Evolutionary conservation across 1,140 invertebrate genomes (phyloP), one percentile per base, ranked within the genome.

Genomic region (Trachymyrmex septentrionalis): DNA sequence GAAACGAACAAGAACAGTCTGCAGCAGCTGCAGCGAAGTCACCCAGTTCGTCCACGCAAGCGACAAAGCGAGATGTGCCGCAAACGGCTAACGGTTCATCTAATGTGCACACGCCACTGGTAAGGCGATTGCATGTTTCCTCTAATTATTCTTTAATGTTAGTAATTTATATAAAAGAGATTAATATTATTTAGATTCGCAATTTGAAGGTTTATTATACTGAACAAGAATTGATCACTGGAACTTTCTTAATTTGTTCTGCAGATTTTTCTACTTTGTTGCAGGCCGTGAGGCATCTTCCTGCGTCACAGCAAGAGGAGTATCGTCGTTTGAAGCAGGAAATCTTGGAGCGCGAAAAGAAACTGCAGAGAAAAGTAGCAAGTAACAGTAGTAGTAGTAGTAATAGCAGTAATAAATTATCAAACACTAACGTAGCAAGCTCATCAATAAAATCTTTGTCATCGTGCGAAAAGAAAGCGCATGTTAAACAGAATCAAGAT

Each of bases 271-370:
- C 9, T 61, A 59, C 12, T 75, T 78, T 66, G 7, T 78, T 94
- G 3, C 71, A 95, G 95, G 95, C 94, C 24, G 93, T 95, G 72
- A 92, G 94, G 50, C 95, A 95, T 91, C 85, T 95, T 10, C 93
- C 95, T 53, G 92, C 87, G 55, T 94, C 94, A 0, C 92, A 93
- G 27, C 95, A 95, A 91, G 94, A 95, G 80, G 95, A 95, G 71
- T 95, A 95, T 86, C 93, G 93, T 34, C 93, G 95, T 38, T 84
- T 95, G n/a, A 95, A 95, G 24, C 94, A 95, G 66, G 89, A 95
- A 63, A 94, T 95, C 24, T 38, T 93, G 6, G 93, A 95, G 81
- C 92, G 91, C 7, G 94, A 95, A 75, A 92, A 92, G 55, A 93
- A 92, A 44, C 44, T 91, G 21, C 92, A 93, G 50, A 92, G 81